These are phyloP conservation scores for Phylloscopus trochiloides DNA, from an alignment of 2,113 vertebrate genomes.

Conservation along the genomic window DNA sequence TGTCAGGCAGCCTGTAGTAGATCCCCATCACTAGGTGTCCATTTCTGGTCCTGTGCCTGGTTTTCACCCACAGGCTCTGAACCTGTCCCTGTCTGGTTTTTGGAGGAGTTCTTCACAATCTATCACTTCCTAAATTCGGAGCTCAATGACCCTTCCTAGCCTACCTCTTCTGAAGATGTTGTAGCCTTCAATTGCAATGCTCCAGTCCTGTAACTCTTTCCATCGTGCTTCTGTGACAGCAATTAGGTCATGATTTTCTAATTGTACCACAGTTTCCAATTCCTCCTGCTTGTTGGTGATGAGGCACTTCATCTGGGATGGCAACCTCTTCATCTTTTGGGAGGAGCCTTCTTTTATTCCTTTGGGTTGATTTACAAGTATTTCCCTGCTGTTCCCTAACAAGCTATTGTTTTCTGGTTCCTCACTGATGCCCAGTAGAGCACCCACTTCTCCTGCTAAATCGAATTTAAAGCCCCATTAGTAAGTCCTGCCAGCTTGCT, in stretches of 20 bases:
- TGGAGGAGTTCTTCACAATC: background rate
- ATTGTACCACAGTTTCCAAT: background rate
- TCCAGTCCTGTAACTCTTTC: background rate
- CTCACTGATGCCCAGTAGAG: background rate
- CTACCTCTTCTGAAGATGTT: background rate
- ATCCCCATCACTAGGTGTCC: background rate
- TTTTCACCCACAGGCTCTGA: background rate
- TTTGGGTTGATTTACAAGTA: background rate
- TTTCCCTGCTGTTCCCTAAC: background rate
- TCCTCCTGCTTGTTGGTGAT: background rate
- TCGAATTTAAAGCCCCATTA: background rate
- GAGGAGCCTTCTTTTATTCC: background rate
- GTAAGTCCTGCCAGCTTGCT: background rate
- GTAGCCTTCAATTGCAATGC: background rate
- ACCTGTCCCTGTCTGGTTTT: background rate
- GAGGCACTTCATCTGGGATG: background rate
- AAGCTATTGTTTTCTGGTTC: background rate
- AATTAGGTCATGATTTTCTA: background rate
- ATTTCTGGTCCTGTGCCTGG: background rate
- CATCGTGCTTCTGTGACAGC: background rate
- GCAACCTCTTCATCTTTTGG: background rate
- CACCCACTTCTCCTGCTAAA: background rate
- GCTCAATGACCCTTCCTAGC: rapidly evolving
- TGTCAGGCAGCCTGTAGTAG: background rate
- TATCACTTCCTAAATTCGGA: background rate